Evolutionary conservation across 2,113 vertebrate genomes (phyloP).

Genomic region (Lynx canadensis): DNA sequence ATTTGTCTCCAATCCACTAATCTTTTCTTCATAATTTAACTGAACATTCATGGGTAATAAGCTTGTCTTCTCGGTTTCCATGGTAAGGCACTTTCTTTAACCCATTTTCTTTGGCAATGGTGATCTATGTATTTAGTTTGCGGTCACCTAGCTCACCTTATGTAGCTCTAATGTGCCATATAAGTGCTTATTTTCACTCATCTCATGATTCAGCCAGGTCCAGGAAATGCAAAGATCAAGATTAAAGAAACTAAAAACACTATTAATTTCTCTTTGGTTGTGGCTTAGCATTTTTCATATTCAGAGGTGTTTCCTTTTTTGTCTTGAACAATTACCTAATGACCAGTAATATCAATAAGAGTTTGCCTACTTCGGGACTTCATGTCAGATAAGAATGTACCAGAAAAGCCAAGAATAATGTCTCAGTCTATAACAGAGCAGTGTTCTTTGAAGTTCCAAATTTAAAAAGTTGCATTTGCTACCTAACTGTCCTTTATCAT

Average conservation of each 20-base stretch:
- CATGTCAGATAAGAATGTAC: background rate
- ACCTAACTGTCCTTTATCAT: background rate
- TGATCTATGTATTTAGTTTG: background rate
- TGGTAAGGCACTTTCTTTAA: background rate
- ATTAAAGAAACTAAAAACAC: background rate
- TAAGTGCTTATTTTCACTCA: background rate
- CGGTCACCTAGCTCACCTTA: background rate
- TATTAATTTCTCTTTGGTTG: background rate
- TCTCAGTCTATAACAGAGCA: background rate
- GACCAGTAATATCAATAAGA: background rate
- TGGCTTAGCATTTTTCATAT: background rate
- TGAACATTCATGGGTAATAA: background rate
- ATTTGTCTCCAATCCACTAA: background rate
- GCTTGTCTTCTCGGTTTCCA: background rate
- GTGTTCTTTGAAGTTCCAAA: background rate
- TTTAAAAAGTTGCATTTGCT: background rate
- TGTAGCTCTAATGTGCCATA: background rate
- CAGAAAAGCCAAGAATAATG: background rate
- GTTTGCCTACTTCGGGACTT: background rate
- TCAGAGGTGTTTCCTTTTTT: background rate
- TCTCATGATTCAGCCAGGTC: slow-evolving; percentile 8
- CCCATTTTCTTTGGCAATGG: background rate
- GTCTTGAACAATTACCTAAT: background rate
- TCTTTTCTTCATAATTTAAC: background rate
- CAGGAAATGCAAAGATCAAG: slow-evolving; percentile 19